Conservation (phyloP, 2,888 invertebrate species). For the Tipula confusa region DNA sequence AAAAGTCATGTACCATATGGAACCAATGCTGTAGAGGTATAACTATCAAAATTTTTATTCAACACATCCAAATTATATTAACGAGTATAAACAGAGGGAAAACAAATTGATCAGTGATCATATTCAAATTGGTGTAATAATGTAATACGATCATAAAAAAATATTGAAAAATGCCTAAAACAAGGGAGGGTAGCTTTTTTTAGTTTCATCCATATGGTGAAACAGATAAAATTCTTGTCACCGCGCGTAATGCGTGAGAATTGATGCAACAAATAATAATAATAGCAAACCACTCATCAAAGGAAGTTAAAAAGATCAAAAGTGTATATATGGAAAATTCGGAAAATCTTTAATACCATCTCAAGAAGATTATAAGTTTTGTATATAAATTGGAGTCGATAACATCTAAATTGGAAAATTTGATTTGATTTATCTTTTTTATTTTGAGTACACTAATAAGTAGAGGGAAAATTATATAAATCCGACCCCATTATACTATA, state of each 20-base stretch:
- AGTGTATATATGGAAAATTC: neutral
- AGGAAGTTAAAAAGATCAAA: neutral
- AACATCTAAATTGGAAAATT: slow-evolving; percentile 13
- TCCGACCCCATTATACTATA: neutral
- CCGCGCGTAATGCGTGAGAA: neutral
- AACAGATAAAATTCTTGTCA: neutral
- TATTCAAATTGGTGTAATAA: slow-evolving; percentile 8
- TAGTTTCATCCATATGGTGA: neutral
- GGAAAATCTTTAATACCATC: neutral
- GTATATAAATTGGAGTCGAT: neutral
- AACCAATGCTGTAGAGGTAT: neutral
- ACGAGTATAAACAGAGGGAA: neutral
- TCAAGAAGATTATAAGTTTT: slow-evolving; percentile 12
- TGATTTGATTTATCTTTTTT: neutral
- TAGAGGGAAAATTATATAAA: neutral
- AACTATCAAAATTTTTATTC: neutral
- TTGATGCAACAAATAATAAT: neutral
- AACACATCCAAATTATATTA: neutral
- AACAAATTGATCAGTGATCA: neutral
- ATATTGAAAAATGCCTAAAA: neutral
- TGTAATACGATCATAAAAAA: neutral
- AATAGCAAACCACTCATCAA: neutral
- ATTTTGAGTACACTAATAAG: neutral
- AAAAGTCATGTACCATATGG: neutral
- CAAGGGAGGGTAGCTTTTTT: neutral